Conservation (phyloP, 2,113 vertebrate species). For the Tylochromis polylepis region DNA sequence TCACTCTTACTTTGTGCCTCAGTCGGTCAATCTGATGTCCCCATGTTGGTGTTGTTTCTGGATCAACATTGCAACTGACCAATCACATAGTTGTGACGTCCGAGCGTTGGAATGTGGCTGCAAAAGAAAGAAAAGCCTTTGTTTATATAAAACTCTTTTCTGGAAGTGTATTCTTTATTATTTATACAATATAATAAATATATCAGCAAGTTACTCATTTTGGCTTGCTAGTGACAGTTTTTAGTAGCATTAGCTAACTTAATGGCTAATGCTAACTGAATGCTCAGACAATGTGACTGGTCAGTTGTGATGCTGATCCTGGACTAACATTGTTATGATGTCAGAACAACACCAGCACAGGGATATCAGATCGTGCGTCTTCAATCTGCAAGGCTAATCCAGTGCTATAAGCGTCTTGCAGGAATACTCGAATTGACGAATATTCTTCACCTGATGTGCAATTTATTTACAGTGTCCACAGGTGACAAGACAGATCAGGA, state of each 20-base stretch:
- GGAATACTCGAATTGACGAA: not conserved
- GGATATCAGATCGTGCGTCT: not conserved
- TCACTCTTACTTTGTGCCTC: not conserved
- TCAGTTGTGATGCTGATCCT: not conserved
- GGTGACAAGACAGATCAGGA: not conserved
- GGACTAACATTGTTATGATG: not conserved
- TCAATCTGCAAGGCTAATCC: not conserved
- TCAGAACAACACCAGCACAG: not conserved
- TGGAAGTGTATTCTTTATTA: not conserved
- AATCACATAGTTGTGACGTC: accelerated
- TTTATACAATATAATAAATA: not conserved
- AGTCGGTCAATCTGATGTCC: not conserved
- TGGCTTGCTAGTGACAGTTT: no score
- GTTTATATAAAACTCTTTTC: not conserved
- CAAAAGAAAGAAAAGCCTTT: not conserved
- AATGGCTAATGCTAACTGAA: not conserved
- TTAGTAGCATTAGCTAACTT: not conserved
- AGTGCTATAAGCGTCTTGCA: not conserved
- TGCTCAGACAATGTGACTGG: not conserved
- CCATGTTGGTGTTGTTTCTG: not conserved
- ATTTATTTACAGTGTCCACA: not conserved
- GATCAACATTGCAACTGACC: not conserved
- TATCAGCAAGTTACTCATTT: not conserved
- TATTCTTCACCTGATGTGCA: not conserved
- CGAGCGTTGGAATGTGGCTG: not conserved